Evolutionary conservation across 2,797 vertebrate genomes (phyloP).

Genomic region (Chiloscyllium punctatum): DNA sequence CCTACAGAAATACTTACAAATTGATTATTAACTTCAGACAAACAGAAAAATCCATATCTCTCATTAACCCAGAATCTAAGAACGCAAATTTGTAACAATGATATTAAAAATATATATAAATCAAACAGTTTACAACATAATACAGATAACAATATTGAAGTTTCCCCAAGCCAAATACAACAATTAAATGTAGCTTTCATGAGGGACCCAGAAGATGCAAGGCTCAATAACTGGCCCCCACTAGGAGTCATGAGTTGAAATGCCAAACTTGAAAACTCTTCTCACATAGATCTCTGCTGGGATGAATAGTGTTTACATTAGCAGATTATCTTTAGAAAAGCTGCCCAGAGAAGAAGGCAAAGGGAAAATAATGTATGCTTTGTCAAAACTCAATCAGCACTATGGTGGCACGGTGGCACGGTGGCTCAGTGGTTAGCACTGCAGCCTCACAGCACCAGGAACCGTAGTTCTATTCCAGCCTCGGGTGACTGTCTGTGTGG

Average conservation of each 20-base stretch:
- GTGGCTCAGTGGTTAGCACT: no score
- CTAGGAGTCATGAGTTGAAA: background rate
- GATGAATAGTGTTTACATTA: background rate
- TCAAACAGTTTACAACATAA: no score
- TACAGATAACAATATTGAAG: background rate
- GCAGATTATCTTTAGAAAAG: background rate
- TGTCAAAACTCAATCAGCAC: background rate
- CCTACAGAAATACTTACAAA: no score
- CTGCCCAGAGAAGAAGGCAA: background rate
- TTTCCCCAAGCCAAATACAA: background rate
- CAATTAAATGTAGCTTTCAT: background rate
- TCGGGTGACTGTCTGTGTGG: no score
- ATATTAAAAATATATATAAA: no score
- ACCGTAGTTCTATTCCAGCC: no score
- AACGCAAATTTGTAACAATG: no score
- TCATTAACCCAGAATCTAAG: no score
- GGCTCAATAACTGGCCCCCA: background rate
- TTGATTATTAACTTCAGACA: no score
- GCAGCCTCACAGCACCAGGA: no score
- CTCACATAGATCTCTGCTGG: background rate
- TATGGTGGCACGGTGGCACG: no score
- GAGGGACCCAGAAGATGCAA: background rate
- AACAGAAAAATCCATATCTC: no score
- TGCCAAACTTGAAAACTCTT: background rate
- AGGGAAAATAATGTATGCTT: background rate